Percentiles rank a stretch among this genome's conserved stretches.
Conservation (phyloP, 1,140 invertebrate species). For the Phenacoccus solenopsis region DNA sequence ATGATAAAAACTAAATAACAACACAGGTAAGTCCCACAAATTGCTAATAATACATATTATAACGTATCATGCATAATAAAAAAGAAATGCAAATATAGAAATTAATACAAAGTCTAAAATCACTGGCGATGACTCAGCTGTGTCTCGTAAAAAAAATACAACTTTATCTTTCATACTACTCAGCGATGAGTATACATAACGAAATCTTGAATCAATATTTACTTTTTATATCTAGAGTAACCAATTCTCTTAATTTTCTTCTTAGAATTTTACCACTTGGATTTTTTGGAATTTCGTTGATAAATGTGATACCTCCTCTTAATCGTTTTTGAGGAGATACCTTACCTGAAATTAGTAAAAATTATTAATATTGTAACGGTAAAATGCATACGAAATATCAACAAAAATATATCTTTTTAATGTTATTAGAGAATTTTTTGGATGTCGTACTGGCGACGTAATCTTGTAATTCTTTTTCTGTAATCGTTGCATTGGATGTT, state of each 20-base stretch:
- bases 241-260: slow-evolving; percentile 28
- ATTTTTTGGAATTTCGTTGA: slow-evolving; percentile 57
- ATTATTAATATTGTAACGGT: neutral
- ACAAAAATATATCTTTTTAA: neutral
- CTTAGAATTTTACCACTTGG: slow-evolving; percentile 61
- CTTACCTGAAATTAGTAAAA: slow-evolving; percentile 30
- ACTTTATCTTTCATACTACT: too few relatives aligned
- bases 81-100: too few relatives aligned
- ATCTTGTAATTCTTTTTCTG: slow-evolving; percentile 39
- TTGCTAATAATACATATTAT: too few relatives aligned
- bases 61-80: too few relatives aligned
- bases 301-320: slow-evolving; percentile 48
- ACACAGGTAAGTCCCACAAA: too few relatives aligned
- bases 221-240: neutral
- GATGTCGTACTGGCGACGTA: slow-evolving; percentile 37
- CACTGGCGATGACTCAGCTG: too few relatives aligned
- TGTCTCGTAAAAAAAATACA: too few relatives aligned
- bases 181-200: too few relatives aligned
- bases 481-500: slow-evolving; percentile 34
- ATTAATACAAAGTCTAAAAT: too few relatives aligned
- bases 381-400: neutral
- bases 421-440: neutral
- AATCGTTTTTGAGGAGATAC: slow-evolving; percentile 54
- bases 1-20: too few relatives aligned
- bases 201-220: neutral